Percentiles rank a stretch among this genome's conserved stretches.
Conservation (phyloP, 2,113 vertebrate species). For the Ammodytes dubius region DNA sequence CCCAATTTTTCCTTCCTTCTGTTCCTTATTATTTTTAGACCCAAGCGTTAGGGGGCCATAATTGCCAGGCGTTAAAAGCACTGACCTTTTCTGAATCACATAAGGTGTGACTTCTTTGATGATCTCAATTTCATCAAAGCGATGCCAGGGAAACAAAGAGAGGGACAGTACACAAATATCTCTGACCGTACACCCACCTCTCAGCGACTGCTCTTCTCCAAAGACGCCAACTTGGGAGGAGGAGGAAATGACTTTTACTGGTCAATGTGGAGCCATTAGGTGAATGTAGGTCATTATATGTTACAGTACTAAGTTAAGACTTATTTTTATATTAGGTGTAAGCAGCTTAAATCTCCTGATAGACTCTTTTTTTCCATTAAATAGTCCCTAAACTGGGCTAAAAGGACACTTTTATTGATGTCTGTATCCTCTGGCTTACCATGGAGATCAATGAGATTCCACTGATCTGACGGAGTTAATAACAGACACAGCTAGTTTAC, state of each 20-base stretch:
- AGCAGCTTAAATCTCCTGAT: background rate
- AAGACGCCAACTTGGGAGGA: constrained; percentile 45
- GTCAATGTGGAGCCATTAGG: constrained; percentile 37
- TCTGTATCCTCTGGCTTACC: background rate
- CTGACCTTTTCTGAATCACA: constrained; percentile 59
- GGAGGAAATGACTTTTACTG: constrained; percentile 18
- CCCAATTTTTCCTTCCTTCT: constrained; percentile 8
- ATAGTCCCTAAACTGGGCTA: background rate
- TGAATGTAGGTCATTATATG: constrained; percentile 32
- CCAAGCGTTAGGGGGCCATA: constrained; percentile 28
- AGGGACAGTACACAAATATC: constrained; percentile 42
- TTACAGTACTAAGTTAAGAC: constrained; percentile 17
- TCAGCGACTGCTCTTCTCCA: constrained; percentile 10
- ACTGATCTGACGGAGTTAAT: background rate
- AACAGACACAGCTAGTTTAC: background rate
- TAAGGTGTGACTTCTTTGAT: constrained; percentile 56
- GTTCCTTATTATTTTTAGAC: constrained; percentile 31
- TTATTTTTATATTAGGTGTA: constrained; percentile 10
- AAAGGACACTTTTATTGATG: background rate
- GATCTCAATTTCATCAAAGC: constrained; percentile 64
- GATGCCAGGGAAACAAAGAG: constrained; percentile 30
- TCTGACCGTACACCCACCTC: constrained; percentile 12
- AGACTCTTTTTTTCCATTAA: constrained; percentile 23
- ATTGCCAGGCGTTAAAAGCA: constrained; percentile 61
- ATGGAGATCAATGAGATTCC: background rate